A percentile compares a stretch with the other conserved stretches of the same genome.
Evolutionary conservation across 2,797 vertebrate genomes (phyloP).

Genomic region (Ctenopoma multispine): DNA sequence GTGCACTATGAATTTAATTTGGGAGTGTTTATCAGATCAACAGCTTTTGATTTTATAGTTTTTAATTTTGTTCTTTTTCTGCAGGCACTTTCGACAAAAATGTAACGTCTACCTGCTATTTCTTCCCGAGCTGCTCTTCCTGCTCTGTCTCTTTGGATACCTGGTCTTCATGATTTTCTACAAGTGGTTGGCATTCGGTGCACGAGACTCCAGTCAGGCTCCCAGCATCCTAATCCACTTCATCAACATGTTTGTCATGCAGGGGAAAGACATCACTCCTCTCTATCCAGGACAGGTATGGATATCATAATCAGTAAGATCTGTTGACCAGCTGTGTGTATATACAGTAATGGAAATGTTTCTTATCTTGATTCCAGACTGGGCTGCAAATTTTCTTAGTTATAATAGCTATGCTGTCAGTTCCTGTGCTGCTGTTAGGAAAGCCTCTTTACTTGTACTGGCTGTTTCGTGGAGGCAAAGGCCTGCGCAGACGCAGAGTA

Average conservation of each 20-base stretch:
- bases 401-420: slow-evolving; percentile 86
- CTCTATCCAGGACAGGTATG: slow-evolving; percentile 91
- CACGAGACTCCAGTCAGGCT: slow-evolving; percentile 85
- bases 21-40: too few species aligned
- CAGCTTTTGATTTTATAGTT: too few species aligned
- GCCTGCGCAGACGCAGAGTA: slow-evolving; percentile 90
- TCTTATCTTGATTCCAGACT: slow-evolving; percentile 73
- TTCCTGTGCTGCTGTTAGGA: slow-evolving; percentile 93
- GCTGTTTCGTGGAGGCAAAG: slow-evolving; percentile 89
- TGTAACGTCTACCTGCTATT: slow-evolving; percentile 92
- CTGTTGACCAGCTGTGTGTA: background rate
- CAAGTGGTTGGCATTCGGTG: slow-evolving; percentile 92
- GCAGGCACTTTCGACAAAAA: slow-evolving; percentile 92
- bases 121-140: slow-evolving; percentile 93
- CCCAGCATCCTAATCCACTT: slow-evolving; percentile 97
- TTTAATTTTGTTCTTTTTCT: slow-evolving; percentile 28
- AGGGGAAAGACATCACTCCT: slow-evolving; percentile 67
- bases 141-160: slow-evolving; percentile 96
- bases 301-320: background rate
- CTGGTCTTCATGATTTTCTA: slow-evolving; percentile 95
- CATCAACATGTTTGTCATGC: slow-evolving; percentile 97
- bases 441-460: slow-evolving; percentile 95
- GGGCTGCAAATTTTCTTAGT: slow-evolving; percentile 90
- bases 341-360: slow-evolving; percentile 18
- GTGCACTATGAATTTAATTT: too few species aligned